Base-by-base conservation (phyloP, 2,113 vertebrate species). In the Bothrops jararaca region DNA sequence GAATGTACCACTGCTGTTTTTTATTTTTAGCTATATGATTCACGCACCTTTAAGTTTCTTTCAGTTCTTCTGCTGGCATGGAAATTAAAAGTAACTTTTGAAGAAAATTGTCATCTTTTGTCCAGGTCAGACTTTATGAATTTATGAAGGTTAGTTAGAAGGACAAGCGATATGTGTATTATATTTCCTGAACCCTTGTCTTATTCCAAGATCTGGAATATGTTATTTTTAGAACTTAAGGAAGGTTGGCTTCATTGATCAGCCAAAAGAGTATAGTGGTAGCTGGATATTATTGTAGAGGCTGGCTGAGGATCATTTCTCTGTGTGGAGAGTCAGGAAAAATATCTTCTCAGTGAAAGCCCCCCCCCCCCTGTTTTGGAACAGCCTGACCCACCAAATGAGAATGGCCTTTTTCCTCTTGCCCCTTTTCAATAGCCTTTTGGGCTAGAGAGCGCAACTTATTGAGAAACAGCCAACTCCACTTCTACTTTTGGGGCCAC, bases 41-140 rank as follows among this genome's bases (percentile, higher is more conserved):
- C 8, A 1, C 7, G 48, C 48, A 1, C 48, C 48, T 50, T 50
- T 50, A 50, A 1, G 48, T 50, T 50, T 50, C 48, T 94, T 85
- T 95, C 94, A 86, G 26, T 53, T 48, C 23, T 3, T 90, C 39
- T 10, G 2, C 45, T 92, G n/a, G 18, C 26, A 34, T 64, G 57
- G 60, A 29, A 85, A 90, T 91, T 93, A 88, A 93, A 94, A 60
- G 88, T 45, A 7, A 88, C 1, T 95, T 94, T 93, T 90, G 85
- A 13, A 92, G n/a, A 74, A 92, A 53, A 92, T 60, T 60, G 57
- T 57, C 50, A 48, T 22, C n/a, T 39, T 39, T 45, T 15, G 23
- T 90, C 88, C 80, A 22, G 50, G 24, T 42, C 18, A 80, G 74
- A 80, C 18, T 85, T n/a, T 86, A 57, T 64, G 92, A 58, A 92